Base-by-base conservation (phyloP, 2,113 vertebrate genomes). In the Talpa occidentalis region DNA sequence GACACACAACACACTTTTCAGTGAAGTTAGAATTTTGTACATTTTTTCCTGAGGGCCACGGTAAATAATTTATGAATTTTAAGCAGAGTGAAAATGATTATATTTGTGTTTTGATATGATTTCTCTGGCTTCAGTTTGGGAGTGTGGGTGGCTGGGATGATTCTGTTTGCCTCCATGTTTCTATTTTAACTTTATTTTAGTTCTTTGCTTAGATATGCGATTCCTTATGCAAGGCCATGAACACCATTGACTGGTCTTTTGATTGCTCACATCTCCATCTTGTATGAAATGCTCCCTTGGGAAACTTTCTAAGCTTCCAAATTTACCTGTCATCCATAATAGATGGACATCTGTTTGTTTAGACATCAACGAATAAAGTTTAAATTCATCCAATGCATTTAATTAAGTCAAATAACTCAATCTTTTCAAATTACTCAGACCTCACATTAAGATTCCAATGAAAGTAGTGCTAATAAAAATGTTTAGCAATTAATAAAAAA, bases 391-490 rank as follows among this genome's bases (percentile, higher is more conserved):
- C 28, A 9, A 73, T 88, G 9, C 49, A 88, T 73, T 82, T 32
- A 66, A 1, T 37, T 93, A 78, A 60, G 8, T 78, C 26, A 72
- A 89, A 77, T 81, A 79, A 40, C 8, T 62, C 8, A 22, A 73
- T 86, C 15, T 95, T 90, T 72, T 72, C 32, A 52, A 37, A 81
- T 88, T 37, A 30, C 21, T 78, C 19, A 88, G 32, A 32, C 17
- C 35, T 84, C 22, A 22, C 32, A 59, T 60, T 79, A 80, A 44
- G 28, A 2, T 87, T 93, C 32, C 42, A 60, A 37, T 87, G 40
- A 91, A 79, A 67, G 40, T n/a, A 74, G 59, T 69, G 6, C 49
- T 88, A 52, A 93, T 78, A 95, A 86, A 78, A 85, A 78, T 15
- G 6, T 77, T 72, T 72, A 40, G 49, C 40, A 87, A 56, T 83